These are phyloP conservation scores for Staurois parvus DNA, from an alignment of 2,797 vertebrate species.

Conservation along the genomic window DNA sequence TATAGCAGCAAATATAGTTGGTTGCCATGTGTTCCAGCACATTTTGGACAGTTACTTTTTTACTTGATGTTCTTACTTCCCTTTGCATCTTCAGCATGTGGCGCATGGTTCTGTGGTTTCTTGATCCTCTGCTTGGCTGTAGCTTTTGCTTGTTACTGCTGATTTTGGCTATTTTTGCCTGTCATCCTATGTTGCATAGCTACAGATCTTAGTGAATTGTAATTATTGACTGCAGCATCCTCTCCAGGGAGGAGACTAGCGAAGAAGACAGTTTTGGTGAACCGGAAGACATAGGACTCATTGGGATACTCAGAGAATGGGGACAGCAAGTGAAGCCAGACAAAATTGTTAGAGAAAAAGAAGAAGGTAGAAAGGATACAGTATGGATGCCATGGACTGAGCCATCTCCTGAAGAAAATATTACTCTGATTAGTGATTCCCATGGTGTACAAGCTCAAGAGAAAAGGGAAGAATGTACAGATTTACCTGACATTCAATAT, in stretches of 20 bases:
- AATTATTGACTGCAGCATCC: constrained; percentile 18
- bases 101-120: constrained; percentile 37
- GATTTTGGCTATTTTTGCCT: constrained; percentile 1
- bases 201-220: constrained; percentile 12
- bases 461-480: background rate
- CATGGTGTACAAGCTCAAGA: background rate
- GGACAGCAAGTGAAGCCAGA: constrained; percentile 50
- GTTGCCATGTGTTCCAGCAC: background rate
- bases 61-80: background rate
- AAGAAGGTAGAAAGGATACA: background rate
- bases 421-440: background rate
- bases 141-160: constrained; percentile 3
- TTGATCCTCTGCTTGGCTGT: background rate
- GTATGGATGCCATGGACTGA: background rate
- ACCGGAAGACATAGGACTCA: constrained; percentile 46
- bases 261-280: constrained; percentile 16
- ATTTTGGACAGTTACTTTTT: background rate
- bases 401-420: background rate
- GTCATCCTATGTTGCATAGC: background rate
- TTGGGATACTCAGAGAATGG: constrained; percentile 58
- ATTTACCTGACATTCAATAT: background rate
- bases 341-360: background rate
- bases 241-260: constrained; percentile 21
- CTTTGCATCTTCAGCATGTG: constrained; percentile 21
- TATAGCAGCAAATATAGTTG: background rate